Evolutionary conservation across 2,797 vertebrate species (phyloP).

Genomic region (Sebastes aleutianus): DNA sequence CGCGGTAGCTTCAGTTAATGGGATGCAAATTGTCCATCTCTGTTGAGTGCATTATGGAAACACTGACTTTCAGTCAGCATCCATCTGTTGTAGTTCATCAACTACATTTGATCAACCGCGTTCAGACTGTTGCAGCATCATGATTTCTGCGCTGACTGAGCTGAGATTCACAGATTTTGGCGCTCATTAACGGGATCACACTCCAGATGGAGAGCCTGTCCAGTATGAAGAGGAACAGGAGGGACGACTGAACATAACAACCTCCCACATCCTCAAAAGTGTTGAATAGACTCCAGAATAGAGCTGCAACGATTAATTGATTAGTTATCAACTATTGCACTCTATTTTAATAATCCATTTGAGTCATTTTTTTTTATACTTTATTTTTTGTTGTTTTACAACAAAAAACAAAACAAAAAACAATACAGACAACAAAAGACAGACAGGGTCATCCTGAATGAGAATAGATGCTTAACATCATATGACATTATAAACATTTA

Average conservation of each 20-base stretch:
- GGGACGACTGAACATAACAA: slow-evolving; percentile 5
- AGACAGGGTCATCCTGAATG: no score
- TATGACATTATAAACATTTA: no score
- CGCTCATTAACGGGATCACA: slow-evolving; percentile 9
- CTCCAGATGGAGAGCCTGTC: slow-evolving; percentile 28
- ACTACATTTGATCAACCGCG: not conserved
- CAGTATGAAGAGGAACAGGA: not conserved
- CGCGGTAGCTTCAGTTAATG: not conserved
- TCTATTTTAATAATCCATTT: no score
- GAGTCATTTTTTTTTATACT: no score
- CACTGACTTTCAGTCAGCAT: not conserved
- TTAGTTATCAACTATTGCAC: no score
- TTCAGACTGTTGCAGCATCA: not conserved
- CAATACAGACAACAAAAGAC: no score
- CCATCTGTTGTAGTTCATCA: not conserved
- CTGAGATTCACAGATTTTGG: not conserved
- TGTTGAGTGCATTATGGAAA: not conserved
- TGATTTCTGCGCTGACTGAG: not conserved
- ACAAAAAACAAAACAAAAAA: accelerated
- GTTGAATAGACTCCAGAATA: not conserved
- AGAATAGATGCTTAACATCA: no score
- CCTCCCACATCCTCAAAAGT: slow-evolving; percentile 2
- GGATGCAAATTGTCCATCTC: not conserved
- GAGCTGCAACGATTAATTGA: no score
- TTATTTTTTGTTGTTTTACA: no score